Conservation (phyloP, 2,797 vertebrate species). For the Pristis pectinata region DNA sequence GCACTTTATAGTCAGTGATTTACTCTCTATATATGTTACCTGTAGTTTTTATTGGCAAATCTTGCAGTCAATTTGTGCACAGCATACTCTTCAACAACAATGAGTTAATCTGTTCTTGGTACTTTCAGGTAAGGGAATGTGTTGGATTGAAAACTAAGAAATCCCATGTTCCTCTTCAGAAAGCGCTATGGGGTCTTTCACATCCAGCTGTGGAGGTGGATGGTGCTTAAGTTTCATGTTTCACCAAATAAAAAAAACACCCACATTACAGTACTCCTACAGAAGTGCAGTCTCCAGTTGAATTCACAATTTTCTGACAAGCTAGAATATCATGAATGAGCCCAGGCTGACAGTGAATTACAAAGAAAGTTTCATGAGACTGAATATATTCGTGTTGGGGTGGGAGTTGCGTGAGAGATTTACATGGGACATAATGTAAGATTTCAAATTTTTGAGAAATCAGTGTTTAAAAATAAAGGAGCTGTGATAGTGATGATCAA, state of each 20-base stretch:
- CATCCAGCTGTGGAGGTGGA: background rate
- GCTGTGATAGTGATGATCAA: too few species aligned
- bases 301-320: background rate
- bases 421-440: background rate
- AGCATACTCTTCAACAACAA: background rate
- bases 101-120: background rate
- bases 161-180: background rate
- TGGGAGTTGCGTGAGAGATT: background rate
- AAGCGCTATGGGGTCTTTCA: background rate
- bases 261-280: too few species aligned
- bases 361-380: background rate
- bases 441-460: background rate
- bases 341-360: background rate
- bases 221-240: background rate
- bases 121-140: background rate
- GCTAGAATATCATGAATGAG: background rate
- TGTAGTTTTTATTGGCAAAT: background rate
- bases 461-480: background rate
- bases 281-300: background rate
- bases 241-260: background rate
- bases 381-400: background rate
- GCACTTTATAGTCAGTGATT: background rate
- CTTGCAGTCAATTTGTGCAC: background rate
- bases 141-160: background rate
- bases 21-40: background rate